Evolutionary conservation across 2,113 vertebrate species (phyloP), one percentile per base, ranked within the genome.

Genomic region (Helogale parvula): DNA sequence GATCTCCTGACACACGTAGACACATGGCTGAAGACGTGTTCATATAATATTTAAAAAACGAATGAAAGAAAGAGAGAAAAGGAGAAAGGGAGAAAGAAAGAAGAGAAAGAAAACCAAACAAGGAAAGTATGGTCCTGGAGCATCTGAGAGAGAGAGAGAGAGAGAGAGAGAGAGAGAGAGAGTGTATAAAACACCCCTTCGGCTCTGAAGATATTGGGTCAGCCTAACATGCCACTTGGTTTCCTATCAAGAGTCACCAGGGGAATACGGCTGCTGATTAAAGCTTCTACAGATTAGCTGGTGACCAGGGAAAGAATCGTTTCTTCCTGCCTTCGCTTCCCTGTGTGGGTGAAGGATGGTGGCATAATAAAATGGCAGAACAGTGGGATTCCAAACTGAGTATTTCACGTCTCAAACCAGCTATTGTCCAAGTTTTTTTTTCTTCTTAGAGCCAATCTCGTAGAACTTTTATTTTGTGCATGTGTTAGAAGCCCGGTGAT

Each of bases 271-370:
- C 17, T 52, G 60, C 47, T 7, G 10, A 4, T 2, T 23, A 8
- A 3, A 10, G 10, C 23, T n/a, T n/a, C 38, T 3, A 17, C 12
- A 14, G 54, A 8, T 6, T 21, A 9, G 10, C 54, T 15, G 35
- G 29, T 25, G n/a, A 5, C 2, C 2, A 19, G 66, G 50, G 38
- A 45, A 29, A 5, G 7, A 15, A 0, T 45, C 45, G 15, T 25
- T 47, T 23, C 21, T 14, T 63, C 45, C 45, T 77, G 27, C 8
- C 8, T 17, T 29, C 4, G 13, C 35, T 52, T 69, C 60, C 31
- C 65, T 2, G 2, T 19, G 31, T 54, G 12, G 47, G 16, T 60
- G 45, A 52, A 65, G 11, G 52, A 41, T 68, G n/a, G 13, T 19
- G 31, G 63, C 15, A n/a, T 12, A 35, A 21, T 33, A 84, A 31